Conservation (phyloP, 2,113 vertebrate genomes). For the Anseranas semipalmata region DNA sequence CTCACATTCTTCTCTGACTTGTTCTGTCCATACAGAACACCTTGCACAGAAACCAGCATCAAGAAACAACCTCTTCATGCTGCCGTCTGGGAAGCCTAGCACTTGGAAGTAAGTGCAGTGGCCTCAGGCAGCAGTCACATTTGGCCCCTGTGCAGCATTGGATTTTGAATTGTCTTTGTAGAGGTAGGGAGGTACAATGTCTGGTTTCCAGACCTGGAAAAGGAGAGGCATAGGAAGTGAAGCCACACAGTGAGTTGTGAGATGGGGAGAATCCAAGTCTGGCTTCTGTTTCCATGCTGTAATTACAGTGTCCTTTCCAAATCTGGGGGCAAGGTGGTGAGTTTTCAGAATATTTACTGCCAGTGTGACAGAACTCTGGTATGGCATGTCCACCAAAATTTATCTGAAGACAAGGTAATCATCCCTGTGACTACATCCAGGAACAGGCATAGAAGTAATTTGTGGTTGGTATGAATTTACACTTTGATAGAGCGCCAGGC, state of each 20-base stretch:
- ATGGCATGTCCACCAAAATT: neutral
- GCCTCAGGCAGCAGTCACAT: neutral
- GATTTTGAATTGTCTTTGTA: conserved; percentile 11
- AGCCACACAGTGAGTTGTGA: neutral
- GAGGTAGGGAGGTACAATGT: neutral
- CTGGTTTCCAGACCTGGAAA: conserved; percentile 47
- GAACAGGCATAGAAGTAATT: conserved; percentile 8
- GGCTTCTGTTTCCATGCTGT: neutral
- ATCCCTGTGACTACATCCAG: neutral
- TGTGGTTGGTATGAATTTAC: neutral
- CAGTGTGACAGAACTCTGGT: neutral
- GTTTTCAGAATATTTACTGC: neutral
- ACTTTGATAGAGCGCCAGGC: conserved; percentile 37
- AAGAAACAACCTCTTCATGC: neutral
- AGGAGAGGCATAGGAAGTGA: conserved; percentile 23
- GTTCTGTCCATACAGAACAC: neutral
- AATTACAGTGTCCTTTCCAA: neutral
- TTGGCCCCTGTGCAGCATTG: neutral
- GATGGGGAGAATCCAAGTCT: conserved; percentile 18
- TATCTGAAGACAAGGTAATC: neutral
- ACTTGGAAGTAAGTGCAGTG: neutral
- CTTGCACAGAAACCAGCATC: neutral
- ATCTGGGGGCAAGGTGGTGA: neutral
- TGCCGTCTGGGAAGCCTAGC: conserved; percentile 27
- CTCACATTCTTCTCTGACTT: neutral